Evolutionary conservation across 1,140 invertebrate genomes (phyloP).

Genomic region (Nasonia vitripennis): DNA sequence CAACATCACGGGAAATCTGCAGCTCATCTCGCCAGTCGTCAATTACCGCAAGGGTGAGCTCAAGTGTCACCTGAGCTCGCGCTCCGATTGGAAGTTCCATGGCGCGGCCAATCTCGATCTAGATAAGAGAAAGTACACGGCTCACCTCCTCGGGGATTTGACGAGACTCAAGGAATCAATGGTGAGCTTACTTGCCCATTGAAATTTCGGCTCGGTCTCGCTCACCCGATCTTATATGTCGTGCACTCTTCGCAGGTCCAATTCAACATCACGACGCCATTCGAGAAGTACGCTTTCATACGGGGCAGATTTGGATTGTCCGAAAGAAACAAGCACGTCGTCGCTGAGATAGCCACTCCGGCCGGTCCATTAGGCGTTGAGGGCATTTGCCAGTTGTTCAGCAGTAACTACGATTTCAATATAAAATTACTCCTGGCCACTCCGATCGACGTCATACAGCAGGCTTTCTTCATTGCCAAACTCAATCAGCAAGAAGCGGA

Average conservation of each 20-base stretch:
- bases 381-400: constrained; percentile 75
- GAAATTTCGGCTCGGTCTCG: background rate
- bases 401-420: constrained; percentile 80
- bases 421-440: constrained; percentile 83
- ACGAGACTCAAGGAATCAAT: constrained; percentile 68
- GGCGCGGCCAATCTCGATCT: constrained; percentile 81
- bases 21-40: constrained; percentile 76
- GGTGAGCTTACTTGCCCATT: constrained; percentile 47
- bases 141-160: constrained; percentile 69
- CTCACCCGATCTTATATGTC: background rate
- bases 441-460: constrained; percentile 81
- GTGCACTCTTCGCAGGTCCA: constrained; percentile 59
- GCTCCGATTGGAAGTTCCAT: constrained; percentile 77
- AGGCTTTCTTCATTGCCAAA: constrained; percentile 79
- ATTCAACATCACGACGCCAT: constrained; percentile 83
- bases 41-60: constrained; percentile 81
- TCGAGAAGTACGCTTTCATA: constrained; percentile 79
- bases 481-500: constrained; percentile 79
- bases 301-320: constrained; percentile 83
- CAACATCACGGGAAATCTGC: constrained; percentile 77
- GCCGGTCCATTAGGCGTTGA: constrained; percentile 82
- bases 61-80: constrained; percentile 79
- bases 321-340: constrained; percentile 81
- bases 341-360: constrained; percentile 81
- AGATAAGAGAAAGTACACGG: constrained; percentile 80